These are phyloP conservation scores for Coreoperca whiteheadi DNA, from an alignment of 2,113 vertebrate species.

Conservation along the genomic window DNA sequence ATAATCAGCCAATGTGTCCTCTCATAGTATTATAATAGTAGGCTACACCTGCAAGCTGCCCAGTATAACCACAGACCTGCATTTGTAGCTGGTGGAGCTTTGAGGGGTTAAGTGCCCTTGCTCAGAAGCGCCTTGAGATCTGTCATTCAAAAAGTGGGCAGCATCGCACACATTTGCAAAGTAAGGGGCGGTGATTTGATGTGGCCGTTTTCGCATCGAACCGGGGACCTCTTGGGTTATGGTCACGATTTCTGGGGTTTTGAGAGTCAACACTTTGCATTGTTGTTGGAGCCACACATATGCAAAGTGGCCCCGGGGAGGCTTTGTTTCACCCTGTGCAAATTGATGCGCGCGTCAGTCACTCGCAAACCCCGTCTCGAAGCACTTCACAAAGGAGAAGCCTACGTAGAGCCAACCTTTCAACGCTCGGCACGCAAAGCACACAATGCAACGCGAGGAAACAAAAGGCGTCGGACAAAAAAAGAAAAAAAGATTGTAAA, in stretches of 20 bases:
- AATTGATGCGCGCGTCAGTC: slow-evolving; percentile 64
- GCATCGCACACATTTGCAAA: background rate
- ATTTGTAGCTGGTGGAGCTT: background rate
- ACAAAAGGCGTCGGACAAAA: background rate
- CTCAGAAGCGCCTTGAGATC: background rate
- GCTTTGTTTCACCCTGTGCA: slow-evolving; percentile 57
- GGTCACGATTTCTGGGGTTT: background rate
- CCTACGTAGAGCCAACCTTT: slow-evolving; percentile 21
- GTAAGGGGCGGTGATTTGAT: background rate
- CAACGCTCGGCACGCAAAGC: slow-evolving; percentile 9
- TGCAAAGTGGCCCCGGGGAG: slow-evolving; percentile 53
- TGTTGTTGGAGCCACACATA: slow-evolving; percentile 35
- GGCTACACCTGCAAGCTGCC: background rate
- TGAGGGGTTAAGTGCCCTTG: background rate
- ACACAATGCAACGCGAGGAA: background rate
- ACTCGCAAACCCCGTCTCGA: slow-evolving; percentile 41
- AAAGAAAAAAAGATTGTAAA: background rate
- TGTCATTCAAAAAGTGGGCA: background rate
- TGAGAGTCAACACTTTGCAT: slow-evolving; percentile 15
- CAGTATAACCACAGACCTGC: background rate
- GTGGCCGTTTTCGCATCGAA: background rate
- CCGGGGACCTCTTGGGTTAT: background rate
- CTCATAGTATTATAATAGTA: background rate
- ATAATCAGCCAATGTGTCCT: background rate
- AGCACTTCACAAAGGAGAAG: slow-evolving; percentile 48